Percentiles rank a stretch among this genome's conserved stretches.
phyloP scores from a whole-genome alignment of 30 jellyfish, hydroid and myxozoan species.

The Hydractinia symbiolongicarpus region DNA sequence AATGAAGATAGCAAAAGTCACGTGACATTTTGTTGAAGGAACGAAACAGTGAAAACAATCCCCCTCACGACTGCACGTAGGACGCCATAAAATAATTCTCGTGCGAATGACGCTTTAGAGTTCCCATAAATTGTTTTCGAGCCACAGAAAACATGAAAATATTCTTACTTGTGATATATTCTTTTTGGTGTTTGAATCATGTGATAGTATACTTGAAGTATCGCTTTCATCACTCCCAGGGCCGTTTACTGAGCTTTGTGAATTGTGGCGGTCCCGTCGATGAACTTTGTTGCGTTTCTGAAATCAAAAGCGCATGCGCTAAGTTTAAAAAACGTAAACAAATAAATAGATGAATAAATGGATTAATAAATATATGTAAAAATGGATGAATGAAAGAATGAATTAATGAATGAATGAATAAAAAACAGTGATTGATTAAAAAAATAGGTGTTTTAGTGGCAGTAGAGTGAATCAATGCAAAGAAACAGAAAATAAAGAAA shows the following conservation, averaged over 20 bases:
- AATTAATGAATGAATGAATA: too few relatives aligned
- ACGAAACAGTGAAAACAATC: too few relatives aligned
- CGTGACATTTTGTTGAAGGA: too few relatives aligned
- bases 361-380: too few relatives aligned
- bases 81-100: too few relatives aligned
- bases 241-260: conserved; percentile 45
- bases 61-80: too few relatives aligned
- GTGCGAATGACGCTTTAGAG: too few relatives aligned
- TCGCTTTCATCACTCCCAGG: conserved; percentile 88
- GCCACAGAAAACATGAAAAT: background rate
- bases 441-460: too few relatives aligned
- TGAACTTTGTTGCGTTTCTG: background rate
- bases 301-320: background rate
- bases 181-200: conserved; percentile 16
- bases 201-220: conserved; percentile 76
- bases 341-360: background rate
- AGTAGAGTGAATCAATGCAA: too few relatives aligned
- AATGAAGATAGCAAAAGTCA: too few relatives aligned
- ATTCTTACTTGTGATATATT: conserved; percentile 10
- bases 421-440: too few relatives aligned
- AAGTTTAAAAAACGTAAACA: background rate
- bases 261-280: conserved; percentile 32
- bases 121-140: background rate
- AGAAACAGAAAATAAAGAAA: too few relatives aligned
- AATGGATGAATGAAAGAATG: background rate